These are phyloP conservation scores for Berghia stephanieae DNA, from an alignment of 1,140 invertebrate species.

Conservation along the genomic window DNA sequence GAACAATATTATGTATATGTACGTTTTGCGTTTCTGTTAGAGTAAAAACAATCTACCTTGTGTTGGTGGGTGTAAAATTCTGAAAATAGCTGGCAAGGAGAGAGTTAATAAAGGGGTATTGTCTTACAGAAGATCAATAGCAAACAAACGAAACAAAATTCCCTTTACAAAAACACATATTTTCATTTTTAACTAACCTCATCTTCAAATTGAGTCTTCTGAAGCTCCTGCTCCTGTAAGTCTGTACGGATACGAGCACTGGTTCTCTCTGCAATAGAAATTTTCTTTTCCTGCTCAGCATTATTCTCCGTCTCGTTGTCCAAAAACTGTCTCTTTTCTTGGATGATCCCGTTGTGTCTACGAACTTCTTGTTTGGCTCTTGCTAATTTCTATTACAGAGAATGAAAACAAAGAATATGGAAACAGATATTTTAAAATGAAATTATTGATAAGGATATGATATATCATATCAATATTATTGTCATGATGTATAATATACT, in stretches of 20 bases:
- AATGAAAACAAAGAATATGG: neutral
- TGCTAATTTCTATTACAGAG: conserved; percentile 57
- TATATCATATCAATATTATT: neutral
- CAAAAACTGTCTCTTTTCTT: conserved; percentile 63
- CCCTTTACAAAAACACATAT: too few species aligned
- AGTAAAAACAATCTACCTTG: too few species aligned
- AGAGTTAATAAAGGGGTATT: too few species aligned
- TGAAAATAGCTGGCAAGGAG: too few species aligned
- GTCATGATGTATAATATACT: too few species aligned
- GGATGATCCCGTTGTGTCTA: conserved; percentile 56
- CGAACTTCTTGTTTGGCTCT: conserved; percentile 58
- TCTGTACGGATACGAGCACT: conserved; percentile 55
- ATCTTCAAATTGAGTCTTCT: conserved; percentile 59
- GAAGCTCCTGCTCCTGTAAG: conserved; percentile 57
- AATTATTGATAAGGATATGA: neutral
- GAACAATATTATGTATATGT: too few species aligned
- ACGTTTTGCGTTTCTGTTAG: too few species aligned
- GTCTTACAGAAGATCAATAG: too few species aligned
- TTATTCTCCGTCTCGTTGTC: conserved; percentile 66
- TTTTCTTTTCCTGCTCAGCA: conserved; percentile 63
- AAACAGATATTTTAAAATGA: neutral
- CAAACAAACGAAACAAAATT: too few species aligned
- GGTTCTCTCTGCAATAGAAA: conserved; percentile 59
- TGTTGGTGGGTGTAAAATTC: too few species aligned
- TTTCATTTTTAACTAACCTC: conserved; percentile 57